Conservation (phyloP, 2,113 vertebrate genomes). For the Siniperca chuatsi region DNA sequence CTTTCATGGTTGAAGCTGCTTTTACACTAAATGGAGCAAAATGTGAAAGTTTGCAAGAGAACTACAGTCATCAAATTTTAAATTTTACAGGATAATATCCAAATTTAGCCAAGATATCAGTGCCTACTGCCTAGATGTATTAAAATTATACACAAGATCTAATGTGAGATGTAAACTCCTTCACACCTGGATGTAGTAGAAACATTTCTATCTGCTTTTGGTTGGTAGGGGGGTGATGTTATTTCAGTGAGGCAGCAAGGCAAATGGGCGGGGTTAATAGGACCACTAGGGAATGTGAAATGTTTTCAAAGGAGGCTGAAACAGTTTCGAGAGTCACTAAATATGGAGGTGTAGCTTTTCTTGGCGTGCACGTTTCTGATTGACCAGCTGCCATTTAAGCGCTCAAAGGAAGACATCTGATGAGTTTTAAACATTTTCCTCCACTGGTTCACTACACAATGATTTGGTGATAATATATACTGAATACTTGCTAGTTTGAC, state of each 20-base stretch:
- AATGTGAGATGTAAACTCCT: constrained; percentile 40
- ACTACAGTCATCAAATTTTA: neutral
- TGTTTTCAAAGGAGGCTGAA: constrained; percentile 65
- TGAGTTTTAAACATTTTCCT: constrained; percentile 1
- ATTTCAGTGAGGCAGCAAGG: constrained; percentile 66
- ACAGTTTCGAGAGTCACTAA: constrained; percentile 49
- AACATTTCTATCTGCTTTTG: constrained; percentile 49
- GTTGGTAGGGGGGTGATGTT: constrained; percentile 56
- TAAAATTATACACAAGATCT: neutral
- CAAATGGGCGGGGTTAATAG: constrained; percentile 74
- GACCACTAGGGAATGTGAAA: constrained; percentile 62
- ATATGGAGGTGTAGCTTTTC: constrained; percentile 47
- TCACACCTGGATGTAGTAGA: constrained; percentile 55
- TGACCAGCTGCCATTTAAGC: neutral
- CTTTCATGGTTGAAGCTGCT: neutral
- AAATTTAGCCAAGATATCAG: neutral
- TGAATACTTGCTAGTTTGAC: neutral
- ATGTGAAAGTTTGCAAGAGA: neutral
- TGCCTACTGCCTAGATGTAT: neutral
- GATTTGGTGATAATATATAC: constrained; percentile 32
- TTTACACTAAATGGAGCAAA: neutral
- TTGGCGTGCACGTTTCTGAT: neutral
- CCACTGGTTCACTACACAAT: constrained; percentile 15
- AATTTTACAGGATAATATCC: neutral
- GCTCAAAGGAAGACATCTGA: neutral